These are phyloP conservation scores for Rhinoraja longicauda DNA, from an alignment of 2,797 vertebrate species.

Conservation along the genomic window DNA sequence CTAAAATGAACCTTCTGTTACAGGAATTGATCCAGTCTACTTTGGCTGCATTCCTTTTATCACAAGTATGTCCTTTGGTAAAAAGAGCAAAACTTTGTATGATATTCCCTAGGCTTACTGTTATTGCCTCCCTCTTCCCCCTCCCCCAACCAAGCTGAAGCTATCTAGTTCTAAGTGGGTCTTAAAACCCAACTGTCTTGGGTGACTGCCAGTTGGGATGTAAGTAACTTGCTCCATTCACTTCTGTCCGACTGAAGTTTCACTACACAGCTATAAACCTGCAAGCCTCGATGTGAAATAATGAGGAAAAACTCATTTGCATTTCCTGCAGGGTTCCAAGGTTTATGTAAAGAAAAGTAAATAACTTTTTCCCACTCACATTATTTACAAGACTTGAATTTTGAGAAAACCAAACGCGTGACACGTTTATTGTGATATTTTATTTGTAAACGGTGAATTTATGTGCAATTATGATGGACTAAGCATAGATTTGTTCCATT, in stretches of 20 bases:
- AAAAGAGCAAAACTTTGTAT: no score
- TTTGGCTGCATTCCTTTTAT: no score
- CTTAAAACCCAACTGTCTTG: not conserved
- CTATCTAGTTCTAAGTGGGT: not conserved
- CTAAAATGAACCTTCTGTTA: no score
- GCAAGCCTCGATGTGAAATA: not conserved
- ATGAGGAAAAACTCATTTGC: not conserved
- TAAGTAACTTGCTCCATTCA: not conserved
- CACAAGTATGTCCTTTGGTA: no score
- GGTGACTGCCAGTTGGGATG: not conserved
- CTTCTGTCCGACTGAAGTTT: not conserved
- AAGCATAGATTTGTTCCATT: not conserved
- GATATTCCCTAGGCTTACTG: no score
- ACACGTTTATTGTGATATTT: not conserved
- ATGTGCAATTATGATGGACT: not conserved
- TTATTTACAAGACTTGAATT: not conserved
- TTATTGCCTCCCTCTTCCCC: no score
- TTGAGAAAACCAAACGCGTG: not conserved
- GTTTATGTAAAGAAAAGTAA: not conserved
- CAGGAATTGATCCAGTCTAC: no score
- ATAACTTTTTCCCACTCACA: not conserved
- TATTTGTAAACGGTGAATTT: not conserved
- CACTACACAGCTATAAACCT: not conserved
- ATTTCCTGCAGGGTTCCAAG: not conserved
- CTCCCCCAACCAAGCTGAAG: not conserved